Evolutionary conservation across 2,888 invertebrate genomes (phyloP), one percentile per base, ranked within the genome.

Genomic region (Mimumesa dahlbomi): DNA sequence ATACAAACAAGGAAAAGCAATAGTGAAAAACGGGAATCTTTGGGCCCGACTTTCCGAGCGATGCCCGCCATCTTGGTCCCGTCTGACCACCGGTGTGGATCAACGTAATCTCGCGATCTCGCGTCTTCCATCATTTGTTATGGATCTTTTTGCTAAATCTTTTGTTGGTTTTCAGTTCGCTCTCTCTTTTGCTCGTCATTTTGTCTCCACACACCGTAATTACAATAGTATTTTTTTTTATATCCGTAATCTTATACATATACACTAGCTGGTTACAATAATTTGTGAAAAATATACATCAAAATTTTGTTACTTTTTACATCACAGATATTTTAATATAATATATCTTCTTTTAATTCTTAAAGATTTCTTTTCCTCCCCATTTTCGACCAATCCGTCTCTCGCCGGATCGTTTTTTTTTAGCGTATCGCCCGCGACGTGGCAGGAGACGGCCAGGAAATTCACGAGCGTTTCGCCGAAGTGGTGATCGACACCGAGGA

Each of bases 261-360:
- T 88, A 88, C 85, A 87, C 87, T 89, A 88, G 87, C 85, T 88
- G 89, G 84, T 88, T 89, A 89, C 85, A 86, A 89, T 88, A 87
- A 88, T 84, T 89, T 88, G 89, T 88, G 89, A 89, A 89, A 89
- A 89, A 89, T 89, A 89, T 89, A 89, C 89, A 89, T 89, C 87
- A 87, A 89, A 89, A 89, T 88, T 89, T 89, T 88, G 88, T 89
- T 89, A 88, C 85, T 88, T 89, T 88, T 88, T 89, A 89, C 88
- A 89, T 89, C 89, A 89, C 89, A 89, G 89, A 89, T 89, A 89
- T 88, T 89, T 89, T 88, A 88, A 89, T 89, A 89, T 88, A 88
- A 87, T 88, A 88, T 88, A 88, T 87, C 82, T 85, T 87, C 84
- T 85, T 79, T 85, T 85, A 85, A 85, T 76, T 86, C 83, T 86